These are phyloP conservation scores for Hirudinaria manillensis DNA, from an alignment of 2,888 invertebrate species.

Conservation along the genomic window DNA sequence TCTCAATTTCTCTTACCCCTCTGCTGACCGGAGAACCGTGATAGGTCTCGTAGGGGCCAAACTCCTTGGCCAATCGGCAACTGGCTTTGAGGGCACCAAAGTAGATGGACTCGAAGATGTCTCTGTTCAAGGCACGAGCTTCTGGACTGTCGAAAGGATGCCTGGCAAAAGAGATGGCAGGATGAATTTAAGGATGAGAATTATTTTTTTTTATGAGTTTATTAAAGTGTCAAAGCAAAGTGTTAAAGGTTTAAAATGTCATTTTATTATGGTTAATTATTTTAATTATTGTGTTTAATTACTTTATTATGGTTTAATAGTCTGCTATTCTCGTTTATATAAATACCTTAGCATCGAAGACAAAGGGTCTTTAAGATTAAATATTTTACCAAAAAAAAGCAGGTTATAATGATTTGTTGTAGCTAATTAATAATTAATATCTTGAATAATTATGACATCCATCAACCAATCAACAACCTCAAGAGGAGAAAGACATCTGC, in stretches of 20 bases:
- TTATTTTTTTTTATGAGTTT: not conserved
- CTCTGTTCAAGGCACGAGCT: slow-evolving; percentile 68
- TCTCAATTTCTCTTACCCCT: slow-evolving; percentile 60
- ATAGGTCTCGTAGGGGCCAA: slow-evolving; percentile 85
- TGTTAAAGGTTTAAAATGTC: not conserved
- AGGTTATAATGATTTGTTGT: no score
- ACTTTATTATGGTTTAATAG: no score
- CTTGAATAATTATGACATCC: no score
- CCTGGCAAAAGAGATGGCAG: not conserved
- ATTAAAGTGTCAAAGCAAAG: not conserved
- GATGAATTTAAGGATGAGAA: no score
- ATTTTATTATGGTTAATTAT: no score
- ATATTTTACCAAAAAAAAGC: not conserved
- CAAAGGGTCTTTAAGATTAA: no score
- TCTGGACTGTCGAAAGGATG: slow-evolving; percentile 40
- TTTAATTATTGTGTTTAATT: no score
- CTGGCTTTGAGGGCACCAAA: slow-evolving; percentile 93
- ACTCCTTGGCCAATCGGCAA: slow-evolving; percentile 78
- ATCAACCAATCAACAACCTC: slow-evolving; percentile 58
- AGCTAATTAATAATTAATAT: no score
- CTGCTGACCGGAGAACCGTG: slow-evolving; percentile 84
- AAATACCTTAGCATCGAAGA: no score
- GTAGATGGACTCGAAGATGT: slow-evolving; percentile 96
- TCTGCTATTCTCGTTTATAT: no score
- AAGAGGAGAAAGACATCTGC: slow-evolving; percentile 93